These are phyloP conservation scores for Druon quercuslanigerum DNA, from an alignment of 1,140 invertebrate species.

Conservation along the genomic window DNA sequence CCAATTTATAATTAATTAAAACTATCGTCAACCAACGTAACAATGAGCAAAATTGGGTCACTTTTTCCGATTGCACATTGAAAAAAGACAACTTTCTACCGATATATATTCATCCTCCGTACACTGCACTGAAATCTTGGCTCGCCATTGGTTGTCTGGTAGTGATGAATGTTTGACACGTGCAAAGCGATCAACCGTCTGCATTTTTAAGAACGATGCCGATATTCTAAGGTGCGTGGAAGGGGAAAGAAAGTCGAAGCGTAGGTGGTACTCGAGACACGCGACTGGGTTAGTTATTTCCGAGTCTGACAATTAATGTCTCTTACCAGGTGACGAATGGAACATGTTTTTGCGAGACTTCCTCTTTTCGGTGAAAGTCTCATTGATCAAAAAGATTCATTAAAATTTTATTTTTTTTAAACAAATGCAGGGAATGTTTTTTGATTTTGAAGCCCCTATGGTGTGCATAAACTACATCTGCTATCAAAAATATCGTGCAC, in stretches of 20 bases:
- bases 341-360: not conserved
- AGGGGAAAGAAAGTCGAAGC: conserved; percentile 11
- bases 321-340: conserved; percentile 11
- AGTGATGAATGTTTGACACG: conserved; percentile 23
- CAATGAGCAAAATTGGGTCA: too few relatives aligned
- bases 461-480: too few relatives aligned
- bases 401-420: not conserved
- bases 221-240: not conserved
- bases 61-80: too few relatives aligned
- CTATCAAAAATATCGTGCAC: too few relatives aligned
- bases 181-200: not conserved
- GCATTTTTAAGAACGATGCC: not conserved
- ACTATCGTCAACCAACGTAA: too few relatives aligned
- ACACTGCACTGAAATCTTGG: not conserved
- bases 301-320: conserved; percentile 18
- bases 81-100: conserved; percentile 5
- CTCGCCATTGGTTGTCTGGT: not conserved
- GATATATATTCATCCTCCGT: conserved; percentile 17
- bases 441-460: too few relatives aligned
- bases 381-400: not conserved
- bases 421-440: too few relatives aligned
- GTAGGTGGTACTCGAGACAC: conserved; percentile 10
- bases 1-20: too few relatives aligned
- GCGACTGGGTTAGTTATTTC: conserved; percentile 11
- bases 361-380: not conserved